phyloP scores from a whole-genome alignment of 2,888 invertebrate species.

The Scaptomyza parva region DNA sequence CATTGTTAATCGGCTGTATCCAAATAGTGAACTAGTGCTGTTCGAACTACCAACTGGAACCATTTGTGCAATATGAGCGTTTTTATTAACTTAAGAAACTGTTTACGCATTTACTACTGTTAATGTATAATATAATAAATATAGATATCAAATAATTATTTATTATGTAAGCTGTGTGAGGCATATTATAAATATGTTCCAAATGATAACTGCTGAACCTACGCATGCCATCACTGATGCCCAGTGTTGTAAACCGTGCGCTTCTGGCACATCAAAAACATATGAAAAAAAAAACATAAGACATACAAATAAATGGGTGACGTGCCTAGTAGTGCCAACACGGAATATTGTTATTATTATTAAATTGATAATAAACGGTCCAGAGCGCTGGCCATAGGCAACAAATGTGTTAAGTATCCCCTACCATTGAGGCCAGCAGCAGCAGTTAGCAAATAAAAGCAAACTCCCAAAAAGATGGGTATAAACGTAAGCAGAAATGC shows the following conservation, averaged over 20 bases:
- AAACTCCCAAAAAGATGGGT: conserved; percentile 87
- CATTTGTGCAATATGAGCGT: neutral
- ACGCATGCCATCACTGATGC: conserved; percentile 29
- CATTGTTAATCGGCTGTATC: neutral
- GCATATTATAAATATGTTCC: neutral
- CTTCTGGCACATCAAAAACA: conserved; percentile 44
- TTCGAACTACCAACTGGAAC: neutral
- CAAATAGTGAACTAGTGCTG: neutral
- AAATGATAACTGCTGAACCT: neutral
- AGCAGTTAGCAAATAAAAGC: conserved; percentile 17
- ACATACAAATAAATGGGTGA: conserved; percentile 60
- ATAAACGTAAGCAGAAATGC: conserved; percentile 91
- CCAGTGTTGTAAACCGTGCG: conserved; percentile 36
- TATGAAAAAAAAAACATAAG: conserved; percentile 50
- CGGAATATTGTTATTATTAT: conserved; percentile 51
- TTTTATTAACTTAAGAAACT: neutral
- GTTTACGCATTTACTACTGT: no score
- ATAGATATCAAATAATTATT: no score
- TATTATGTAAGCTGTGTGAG: no score
- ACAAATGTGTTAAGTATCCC: conserved; percentile 42
- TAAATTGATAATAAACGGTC: conserved; percentile 39
- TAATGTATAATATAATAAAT: neutral
- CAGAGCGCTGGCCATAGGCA: conserved; percentile 17
- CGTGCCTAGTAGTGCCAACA: conserved; percentile 63
- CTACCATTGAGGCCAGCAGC: conserved; percentile 9